Evolutionary conservation across 2,797 vertebrate genomes (phyloP).

Genomic region (Iguana delicatissima): DNA sequence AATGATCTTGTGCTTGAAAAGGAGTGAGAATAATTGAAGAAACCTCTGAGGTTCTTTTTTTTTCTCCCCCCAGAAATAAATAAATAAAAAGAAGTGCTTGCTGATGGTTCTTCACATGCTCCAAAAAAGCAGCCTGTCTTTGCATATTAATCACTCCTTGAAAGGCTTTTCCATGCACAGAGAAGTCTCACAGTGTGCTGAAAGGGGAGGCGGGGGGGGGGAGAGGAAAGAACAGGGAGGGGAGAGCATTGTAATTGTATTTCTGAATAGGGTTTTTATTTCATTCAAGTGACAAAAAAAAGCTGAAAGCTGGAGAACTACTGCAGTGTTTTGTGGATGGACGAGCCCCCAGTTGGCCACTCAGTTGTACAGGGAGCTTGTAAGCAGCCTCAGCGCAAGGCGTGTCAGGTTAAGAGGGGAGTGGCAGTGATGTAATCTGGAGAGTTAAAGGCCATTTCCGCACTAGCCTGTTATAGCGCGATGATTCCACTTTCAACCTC

Average conservation of each 20-base stretch:
- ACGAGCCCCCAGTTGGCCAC: constrained; percentile 69
- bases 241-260: constrained; percentile 79
- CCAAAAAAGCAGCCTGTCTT: constrained; percentile 80
- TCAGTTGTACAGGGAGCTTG: constrained; percentile 59
- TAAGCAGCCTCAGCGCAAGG: constrained; percentile 49
- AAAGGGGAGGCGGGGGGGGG: constrained; percentile 36
- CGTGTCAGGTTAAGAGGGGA: constrained; percentile 57
- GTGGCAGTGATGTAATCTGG: constrained; percentile 79
- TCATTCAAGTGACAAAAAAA: constrained; percentile 77
- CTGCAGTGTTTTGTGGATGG: constrained; percentile 72
- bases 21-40: constrained; percentile 73
- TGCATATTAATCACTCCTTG: constrained; percentile 95
- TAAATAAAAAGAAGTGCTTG: constrained; percentile 63
- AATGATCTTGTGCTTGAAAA: constrained; percentile 71
- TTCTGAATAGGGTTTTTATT: constrained; percentile 84
- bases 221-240: constrained; percentile 67
- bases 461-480: too few relatives aligned
- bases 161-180: constrained; percentile 85
- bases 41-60: constrained; percentile 25
- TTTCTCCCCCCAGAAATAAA: constrained; percentile 49
- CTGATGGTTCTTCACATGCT: constrained; percentile 76
- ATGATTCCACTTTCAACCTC: too few relatives aligned
- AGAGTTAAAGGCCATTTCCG: background rate
- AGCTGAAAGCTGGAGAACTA: constrained; percentile 78
- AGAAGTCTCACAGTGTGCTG: constrained; percentile 84